phyloP scores from a whole-genome alignment of 2,888 invertebrate genomes.

The Mesoligia furuncula region DNA sequence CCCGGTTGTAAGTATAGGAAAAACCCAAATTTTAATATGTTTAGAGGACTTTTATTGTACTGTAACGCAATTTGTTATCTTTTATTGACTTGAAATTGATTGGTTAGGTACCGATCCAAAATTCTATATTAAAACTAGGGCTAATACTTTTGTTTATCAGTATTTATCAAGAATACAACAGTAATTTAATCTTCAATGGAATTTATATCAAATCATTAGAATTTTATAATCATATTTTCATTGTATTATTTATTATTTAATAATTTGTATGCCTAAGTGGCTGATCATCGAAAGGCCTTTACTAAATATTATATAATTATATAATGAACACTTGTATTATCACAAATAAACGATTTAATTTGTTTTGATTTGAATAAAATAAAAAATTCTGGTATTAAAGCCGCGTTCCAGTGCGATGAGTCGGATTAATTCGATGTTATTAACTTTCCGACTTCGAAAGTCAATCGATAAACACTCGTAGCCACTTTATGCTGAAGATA shows the following conservation, averaged over 20 bases:
- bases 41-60: background rate
- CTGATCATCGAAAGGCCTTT: too few species aligned
- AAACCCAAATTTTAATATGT: background rate
- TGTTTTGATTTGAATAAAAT: too few species aligned
- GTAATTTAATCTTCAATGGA: too few species aligned
- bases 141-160: slow-evolving; percentile 10
- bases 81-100: slow-evolving; percentile 9
- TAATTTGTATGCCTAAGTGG: too few species aligned
- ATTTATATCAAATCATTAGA: too few species aligned
- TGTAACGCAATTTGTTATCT: background rate
- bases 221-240: too few species aligned
- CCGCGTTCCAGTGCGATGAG: slow-evolving; percentile 41
- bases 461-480: slow-evolving; percentile 58
- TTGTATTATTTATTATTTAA: too few species aligned
- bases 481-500: slow-evolving; percentile 49
- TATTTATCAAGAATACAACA: slow-evolving; percentile 22
- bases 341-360: too few species aligned
- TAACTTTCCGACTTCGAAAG: slow-evolving; percentile 47
- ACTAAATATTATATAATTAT: too few species aligned
- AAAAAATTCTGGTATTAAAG: slow-evolving; percentile 22
- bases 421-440: slow-evolving; percentile 44
- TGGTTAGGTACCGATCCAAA: slow-evolving; percentile 15
- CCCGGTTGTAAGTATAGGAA: background rate
- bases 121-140: slow-evolving; percentile 40
- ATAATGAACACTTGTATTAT: too few species aligned